phyloP scores from a whole-genome alignment of 2,888 invertebrate species.

The Drosophila mimetica region DNA sequence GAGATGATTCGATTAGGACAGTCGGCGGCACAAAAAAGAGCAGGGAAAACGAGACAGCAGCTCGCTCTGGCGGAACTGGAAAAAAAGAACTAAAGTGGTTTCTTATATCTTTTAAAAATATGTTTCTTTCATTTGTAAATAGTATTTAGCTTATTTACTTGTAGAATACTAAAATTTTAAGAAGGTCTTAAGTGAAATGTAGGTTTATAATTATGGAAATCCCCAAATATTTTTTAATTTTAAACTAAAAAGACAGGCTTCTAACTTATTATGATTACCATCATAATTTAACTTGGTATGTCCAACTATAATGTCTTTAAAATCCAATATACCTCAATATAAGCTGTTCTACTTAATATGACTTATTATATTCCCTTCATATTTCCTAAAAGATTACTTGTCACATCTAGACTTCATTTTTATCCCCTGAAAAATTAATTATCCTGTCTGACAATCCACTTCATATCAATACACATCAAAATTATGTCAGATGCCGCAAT shows the following conservation, averaged over 20 bases:
- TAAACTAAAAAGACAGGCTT: too few species aligned
- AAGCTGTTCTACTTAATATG: background rate
- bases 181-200: too few species aligned
- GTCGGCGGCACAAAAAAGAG: conserved; percentile 21
- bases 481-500: conserved; percentile 29
- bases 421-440: conserved; percentile 25
- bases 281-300: too few species aligned
- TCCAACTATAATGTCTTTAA: too few species aligned
- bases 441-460: conserved; percentile 17
- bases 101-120: too few species aligned
- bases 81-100: background rate
- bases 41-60: background rate
- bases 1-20: conserved; percentile 59
- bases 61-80: background rate
- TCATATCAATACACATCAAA: conserved; percentile 30
- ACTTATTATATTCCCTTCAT: background rate
- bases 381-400: conserved; percentile 15
- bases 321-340: background rate
- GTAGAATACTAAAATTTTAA: too few species aligned
- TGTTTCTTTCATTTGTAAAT: too few species aligned
- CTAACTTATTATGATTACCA: too few species aligned
- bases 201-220: too few species aligned
- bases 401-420: background rate
- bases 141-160: too few species aligned
- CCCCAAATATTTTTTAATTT: too few species aligned